Evolutionary conservation across 1,140 invertebrate species (phyloP), one percentile per base, ranked within the genome.

Genomic region (Euschistus heros): DNA sequence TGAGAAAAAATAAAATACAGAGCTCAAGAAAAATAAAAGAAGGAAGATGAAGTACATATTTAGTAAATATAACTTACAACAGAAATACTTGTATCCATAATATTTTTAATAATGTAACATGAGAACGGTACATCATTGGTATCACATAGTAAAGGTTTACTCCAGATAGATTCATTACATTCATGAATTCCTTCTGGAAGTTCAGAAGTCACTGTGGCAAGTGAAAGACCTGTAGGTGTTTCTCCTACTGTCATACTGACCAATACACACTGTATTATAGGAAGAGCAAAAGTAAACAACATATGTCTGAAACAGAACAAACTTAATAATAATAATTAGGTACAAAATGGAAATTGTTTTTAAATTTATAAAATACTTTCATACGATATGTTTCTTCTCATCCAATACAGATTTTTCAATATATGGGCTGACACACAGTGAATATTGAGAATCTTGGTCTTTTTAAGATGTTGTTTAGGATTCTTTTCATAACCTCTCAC

Each of bases 311-410:
- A 65, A 62, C 3, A 50, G 13, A 22, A 26, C 2, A 63, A 30
- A 33, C 15, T 20, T 50, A 26, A 0, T 17, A n/a, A 10, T 47
- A 20, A 50, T 62, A 50, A 37, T 37, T 37, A 10, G 13, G 13
- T 10, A 10, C 10, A 37, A 37, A 37, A 10, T 10, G 13, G 10
- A 37, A 37, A 37, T 10, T 13, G 5, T 4, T 50, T 22, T 18
- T 2, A 13, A 50, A 50, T 50, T 50, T n/a, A 50, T n/a, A 50
- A 20, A 20, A 50, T 59, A 47, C 14, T 55, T 14, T 47, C 62
- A 62, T 52, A 68, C 66, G 63, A 24, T 17, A 63, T 47, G 30
- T 68, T 68, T 65, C 66, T 59, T 47, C 65, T 68, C 66, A 68
- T 65, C 66, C 66, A 68, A 37, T 37, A 57, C 18, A 65, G 13